Conservation (phyloP, 2,797 vertebrate species). For the Leptoclinus maculatus region DNA sequence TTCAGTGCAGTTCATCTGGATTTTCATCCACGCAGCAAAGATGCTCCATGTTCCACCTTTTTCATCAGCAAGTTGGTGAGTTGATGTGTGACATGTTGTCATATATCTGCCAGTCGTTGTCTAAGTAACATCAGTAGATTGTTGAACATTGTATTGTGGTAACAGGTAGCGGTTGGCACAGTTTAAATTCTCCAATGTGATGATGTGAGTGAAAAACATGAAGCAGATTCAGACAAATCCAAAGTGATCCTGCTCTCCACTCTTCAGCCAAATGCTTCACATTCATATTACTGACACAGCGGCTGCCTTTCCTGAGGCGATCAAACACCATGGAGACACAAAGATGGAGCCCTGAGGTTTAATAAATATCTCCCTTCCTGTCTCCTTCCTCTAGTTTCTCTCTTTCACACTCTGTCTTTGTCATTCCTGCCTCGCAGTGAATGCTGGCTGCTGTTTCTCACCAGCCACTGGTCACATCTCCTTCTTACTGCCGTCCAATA, state of each 20-base stretch:
- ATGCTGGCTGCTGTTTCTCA: neutral
- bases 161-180: neutral
- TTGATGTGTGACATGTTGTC: neutral
- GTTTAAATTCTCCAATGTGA: conserved; percentile 17
- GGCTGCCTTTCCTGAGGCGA: conserved; percentile 39
- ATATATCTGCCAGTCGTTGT: neutral
- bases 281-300: conserved; percentile 45
- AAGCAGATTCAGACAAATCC: conserved; percentile 19
- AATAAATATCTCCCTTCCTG: neutral
- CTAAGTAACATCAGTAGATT: neutral
- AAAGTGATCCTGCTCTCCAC: neutral
- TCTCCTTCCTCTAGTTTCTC: neutral
- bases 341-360: conserved; percentile 31
- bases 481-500: conserved; percentile 7
- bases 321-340: conserved; percentile 31
- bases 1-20: neutral
- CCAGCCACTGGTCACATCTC: neutral
- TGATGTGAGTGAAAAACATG: conserved; percentile 16
- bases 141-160: neutral
- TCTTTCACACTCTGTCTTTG: neutral
- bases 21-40: neutral
- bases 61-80: too few species aligned
- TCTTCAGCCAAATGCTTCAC: conserved; percentile 29
- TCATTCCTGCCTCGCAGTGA: neutral
- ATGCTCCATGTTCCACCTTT: neutral